A percentile compares a stretch with the other conserved stretches of the same genome.
Conservation (phyloP, 1,140 invertebrate genomes). For the Drusus annulatus region DNA sequence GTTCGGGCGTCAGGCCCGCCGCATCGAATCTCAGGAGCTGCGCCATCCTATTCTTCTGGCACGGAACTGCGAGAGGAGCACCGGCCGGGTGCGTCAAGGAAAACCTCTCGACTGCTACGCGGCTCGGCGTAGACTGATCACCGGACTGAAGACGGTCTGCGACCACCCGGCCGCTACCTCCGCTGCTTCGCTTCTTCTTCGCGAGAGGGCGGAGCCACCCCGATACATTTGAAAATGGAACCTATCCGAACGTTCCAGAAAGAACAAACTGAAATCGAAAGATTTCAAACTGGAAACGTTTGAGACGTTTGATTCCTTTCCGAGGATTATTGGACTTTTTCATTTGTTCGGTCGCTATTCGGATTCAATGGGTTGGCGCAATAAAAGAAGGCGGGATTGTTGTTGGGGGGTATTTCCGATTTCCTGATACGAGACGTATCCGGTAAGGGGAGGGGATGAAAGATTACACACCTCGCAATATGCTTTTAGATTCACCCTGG, state of each 20-base stretch:
- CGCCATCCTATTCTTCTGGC: constrained; percentile 61
- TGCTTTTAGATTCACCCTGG: neutral
- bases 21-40: constrained; percentile 67
- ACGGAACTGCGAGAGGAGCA: constrained; percentile 5
- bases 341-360: no score
- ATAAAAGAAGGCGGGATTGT: constrained; percentile 1
- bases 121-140: constrained; percentile 46
- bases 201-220: constrained; percentile 28
- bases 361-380: constrained; percentile 9
- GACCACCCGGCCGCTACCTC: neutral
- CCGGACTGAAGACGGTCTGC: neutral
- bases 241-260: neutral
- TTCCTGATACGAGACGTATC: neutral
- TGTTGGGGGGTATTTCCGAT: constrained; percentile 1
- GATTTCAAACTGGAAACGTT: neutral
- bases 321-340: neutral
- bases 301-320: neutral
- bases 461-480: neutral
- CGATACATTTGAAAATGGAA: constrained; percentile 9
- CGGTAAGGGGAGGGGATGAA: neutral
- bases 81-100: constrained; percentile 50
- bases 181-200: neutral
- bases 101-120: constrained; percentile 34
- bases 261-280: neutral
- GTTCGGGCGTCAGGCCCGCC: constrained; percentile 69